Conservation (phyloP, 2,888 invertebrate genomes). For the Diplolepis rosae region DNA sequence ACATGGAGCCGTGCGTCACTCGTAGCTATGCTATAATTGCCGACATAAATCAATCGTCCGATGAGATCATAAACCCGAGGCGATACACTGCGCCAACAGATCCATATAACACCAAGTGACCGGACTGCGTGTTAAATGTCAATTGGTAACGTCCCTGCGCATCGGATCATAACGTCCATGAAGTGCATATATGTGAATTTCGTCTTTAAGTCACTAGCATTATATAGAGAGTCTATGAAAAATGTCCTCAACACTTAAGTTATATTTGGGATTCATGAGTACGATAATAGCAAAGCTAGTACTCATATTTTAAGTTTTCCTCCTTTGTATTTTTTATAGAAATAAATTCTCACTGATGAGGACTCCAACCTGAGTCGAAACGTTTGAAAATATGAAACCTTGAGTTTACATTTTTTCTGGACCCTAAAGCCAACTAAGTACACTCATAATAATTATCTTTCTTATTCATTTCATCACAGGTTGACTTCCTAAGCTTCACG, state of each 20-base stretch:
- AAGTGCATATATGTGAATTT: background rate
- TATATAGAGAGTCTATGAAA: background rate
- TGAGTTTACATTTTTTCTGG: too few relatives aligned
- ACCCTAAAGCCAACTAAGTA: too few relatives aligned
- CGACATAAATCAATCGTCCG: slow-evolving; percentile 73
- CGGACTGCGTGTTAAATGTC: slow-evolving; percentile 68
- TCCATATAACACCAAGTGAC: slow-evolving; percentile 66
- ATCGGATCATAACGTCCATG: background rate
- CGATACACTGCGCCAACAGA: slow-evolving; percentile 69
- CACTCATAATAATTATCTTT: too few relatives aligned
- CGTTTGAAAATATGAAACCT: too few relatives aligned
- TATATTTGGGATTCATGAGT: background rate
- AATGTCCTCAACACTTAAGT: background rate
- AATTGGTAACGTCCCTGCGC: slow-evolving; percentile 60
- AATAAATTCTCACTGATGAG: too few relatives aligned
- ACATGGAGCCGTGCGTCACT: slow-evolving; percentile 70
- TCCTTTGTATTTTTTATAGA: too few relatives aligned
- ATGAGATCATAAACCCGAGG: slow-evolving; percentile 73
- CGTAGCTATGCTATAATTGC: slow-evolving; percentile 72
- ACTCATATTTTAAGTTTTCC: too few relatives aligned
- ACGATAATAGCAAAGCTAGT: background rate
- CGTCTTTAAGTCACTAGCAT: background rate
- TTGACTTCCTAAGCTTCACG: too few relatives aligned
- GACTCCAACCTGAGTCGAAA: too few relatives aligned
- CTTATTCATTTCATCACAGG: too few relatives aligned